Evolutionary conservation across 1,140 invertebrate species (phyloP).

Genomic region (Bombyx mandarina): DNA sequence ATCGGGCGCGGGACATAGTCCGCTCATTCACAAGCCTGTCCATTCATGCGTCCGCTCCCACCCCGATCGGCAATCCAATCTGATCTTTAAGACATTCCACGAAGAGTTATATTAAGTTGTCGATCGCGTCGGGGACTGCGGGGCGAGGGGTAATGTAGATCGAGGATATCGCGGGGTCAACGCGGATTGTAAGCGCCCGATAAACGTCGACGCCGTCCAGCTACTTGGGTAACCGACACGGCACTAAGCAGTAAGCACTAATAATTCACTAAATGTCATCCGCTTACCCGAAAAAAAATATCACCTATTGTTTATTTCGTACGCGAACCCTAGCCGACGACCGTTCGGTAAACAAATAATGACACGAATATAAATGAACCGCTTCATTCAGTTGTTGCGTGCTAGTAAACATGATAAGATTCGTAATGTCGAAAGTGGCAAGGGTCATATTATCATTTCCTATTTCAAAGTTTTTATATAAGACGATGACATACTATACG

Average conservation of each 20-base stretch:
- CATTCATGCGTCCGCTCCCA: constrained; percentile 60
- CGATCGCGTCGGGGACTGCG: constrained; percentile 13
- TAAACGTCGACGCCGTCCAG: constrained; percentile 52
- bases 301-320: constrained; percentile 10
- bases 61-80: constrained; percentile 17
- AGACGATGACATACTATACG: background rate
- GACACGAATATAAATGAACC: constrained; percentile 16
- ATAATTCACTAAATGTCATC: background rate
- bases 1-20: constrained; percentile 66
- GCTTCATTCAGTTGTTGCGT: constrained; percentile 31
- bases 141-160: constrained; percentile 52
- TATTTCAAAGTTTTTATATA: constrained; percentile 6
- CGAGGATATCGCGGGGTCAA: constrained; percentile 68
- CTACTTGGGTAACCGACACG: constrained; percentile 25
- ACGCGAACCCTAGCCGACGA: constrained; percentile 12
- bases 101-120: constrained; percentile 31
- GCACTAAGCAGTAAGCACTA: background rate
- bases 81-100: constrained; percentile 27
- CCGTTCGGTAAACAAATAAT: constrained; percentile 12
- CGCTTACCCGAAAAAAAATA: too few relatives aligned
- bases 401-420: constrained; percentile 38
- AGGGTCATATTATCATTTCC: constrained; percentile 28
- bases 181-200: constrained; percentile 65
- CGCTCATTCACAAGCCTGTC: constrained; percentile 65
- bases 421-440: constrained; percentile 26